Base-by-base conservation (phyloP, 2,797 vertebrate genomes). In the Poeciliopsis gracilis region DNA sequence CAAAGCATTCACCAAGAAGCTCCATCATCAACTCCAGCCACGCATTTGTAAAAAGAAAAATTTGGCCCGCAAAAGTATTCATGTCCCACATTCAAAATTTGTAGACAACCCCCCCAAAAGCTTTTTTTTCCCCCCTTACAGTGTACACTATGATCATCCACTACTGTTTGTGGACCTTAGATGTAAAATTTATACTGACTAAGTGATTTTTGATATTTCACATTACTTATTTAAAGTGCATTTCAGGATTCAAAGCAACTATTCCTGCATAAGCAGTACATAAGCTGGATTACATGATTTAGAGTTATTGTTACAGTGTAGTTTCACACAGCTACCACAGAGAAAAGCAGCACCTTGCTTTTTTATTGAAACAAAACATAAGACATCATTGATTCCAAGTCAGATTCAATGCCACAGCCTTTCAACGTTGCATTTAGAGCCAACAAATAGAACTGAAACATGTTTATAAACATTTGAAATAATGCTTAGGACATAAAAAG, bases 261-360 rank as follows among this genome's bases (percentile, higher is more conserved):
- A 82, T 91, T 87, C 82, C 83, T 79, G 67, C 72, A 83, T 86
- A 83, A 84, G 87, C 70, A 77, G 36, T 36, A 74, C 74, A n/a
- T n/a, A n/a, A 45, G 76, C 30, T 75, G 78, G 66, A 78, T 57
- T 59, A 72, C 67, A n/a, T 69, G 23, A 0, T 41, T 30, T 69
- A 59, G 70, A 61, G 16, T 45, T 66, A 66, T 79, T 77, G 85
- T 74, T 77, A 49, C 38, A 79, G 77, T 51, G 73, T 77, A 82
- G 49, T 23, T 61, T 77, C 33, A 55, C 36, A 36, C 36, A 73
- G 82, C 72, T 67, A 77, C 43, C 46, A 38, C 30, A 33, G 70
- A 49, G 73, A 61, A 36, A 16, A 53, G 63, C 6, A 9, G 10
- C 36, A 67, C 36, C 28, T 30, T 15, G 57, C 13, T 16, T 2